Conservation (phyloP, 2,888 invertebrate species). For the Drosophila macrospina region DNA sequence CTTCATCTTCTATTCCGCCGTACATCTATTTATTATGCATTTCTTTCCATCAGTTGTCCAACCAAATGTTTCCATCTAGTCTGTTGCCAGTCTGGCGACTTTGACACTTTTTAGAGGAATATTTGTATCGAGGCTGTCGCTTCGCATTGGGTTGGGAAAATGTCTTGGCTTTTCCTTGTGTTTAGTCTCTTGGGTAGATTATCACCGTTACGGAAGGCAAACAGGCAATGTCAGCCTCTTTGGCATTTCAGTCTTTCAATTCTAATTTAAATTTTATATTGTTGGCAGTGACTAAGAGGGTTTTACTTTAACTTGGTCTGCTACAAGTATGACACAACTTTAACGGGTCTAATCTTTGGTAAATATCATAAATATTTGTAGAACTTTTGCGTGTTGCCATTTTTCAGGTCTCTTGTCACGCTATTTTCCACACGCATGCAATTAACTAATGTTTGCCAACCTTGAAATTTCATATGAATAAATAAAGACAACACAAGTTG, state of each 20-base stretch:
- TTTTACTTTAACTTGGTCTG: not conserved
- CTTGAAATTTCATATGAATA: constrained; percentile 16
- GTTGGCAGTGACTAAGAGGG: constrained; percentile 3
- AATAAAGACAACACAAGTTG: not conserved
- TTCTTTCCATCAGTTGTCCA: constrained; percentile 56
- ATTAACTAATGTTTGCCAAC: constrained; percentile 32
- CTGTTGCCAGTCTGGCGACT: constrained; percentile 58
- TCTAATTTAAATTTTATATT: constrained; percentile 72
- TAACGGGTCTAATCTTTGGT: constrained; percentile 1
- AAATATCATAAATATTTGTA: constrained; percentile 29
- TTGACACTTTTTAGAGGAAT: constrained; percentile 52
- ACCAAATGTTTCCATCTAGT: constrained; percentile 56
- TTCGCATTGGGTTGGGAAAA: constrained; percentile 26
- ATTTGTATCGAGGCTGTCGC: constrained; percentile 43
- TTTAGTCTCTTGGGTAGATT: constrained; percentile 64
- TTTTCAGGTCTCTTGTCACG: constrained; percentile 13
- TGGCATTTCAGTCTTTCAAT: constrained; percentile 65
- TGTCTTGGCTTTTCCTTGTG: constrained; percentile 21
- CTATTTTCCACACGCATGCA: constrained; percentile 11
- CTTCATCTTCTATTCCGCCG: constrained; percentile 14
- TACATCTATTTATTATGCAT: constrained; percentile 62
- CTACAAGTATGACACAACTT: constrained; percentile 4
- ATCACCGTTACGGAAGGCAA: constrained; percentile 56
- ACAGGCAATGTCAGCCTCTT: constrained; percentile 28
- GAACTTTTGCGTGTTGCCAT: constrained; percentile 30